Evolutionary conservation across 2,797 vertebrate genomes (phyloP).

Genomic region (Chromobotia macracanthus): DNA sequence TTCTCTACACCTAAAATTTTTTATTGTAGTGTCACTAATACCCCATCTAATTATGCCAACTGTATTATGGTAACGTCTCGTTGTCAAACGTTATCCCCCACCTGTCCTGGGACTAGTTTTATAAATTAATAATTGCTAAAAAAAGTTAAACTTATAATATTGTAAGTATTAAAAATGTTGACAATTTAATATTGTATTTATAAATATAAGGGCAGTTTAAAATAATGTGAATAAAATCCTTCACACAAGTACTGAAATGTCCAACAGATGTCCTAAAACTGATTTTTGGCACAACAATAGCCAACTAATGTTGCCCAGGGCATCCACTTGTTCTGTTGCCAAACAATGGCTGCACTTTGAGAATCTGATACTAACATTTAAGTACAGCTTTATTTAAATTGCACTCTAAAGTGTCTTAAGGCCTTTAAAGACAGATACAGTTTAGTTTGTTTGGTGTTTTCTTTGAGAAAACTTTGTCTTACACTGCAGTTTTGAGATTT

Average conservation of each 20-base stretch:
- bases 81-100: too few relatives aligned
- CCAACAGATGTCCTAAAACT: constrained; percentile 11
- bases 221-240: neutral
- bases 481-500: neutral
- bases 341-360: neutral
- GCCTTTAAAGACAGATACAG: neutral
- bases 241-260: neutral
- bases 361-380: constrained; percentile 3
- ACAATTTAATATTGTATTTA: neutral
- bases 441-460: neutral
- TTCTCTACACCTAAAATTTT: neutral
- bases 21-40: too few relatives aligned
- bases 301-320: neutral
- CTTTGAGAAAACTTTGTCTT: neutral
- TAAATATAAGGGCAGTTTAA: neutral
- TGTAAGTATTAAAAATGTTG: too few relatives aligned
- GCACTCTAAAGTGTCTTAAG: neutral
- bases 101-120: too few relatives aligned
- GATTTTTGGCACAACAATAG: neutral
- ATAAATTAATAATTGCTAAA: too few relatives aligned
- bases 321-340: constrained; percentile 24
- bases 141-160: too few relatives aligned
- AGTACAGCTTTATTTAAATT: neutral
- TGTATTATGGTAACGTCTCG: too few relatives aligned
- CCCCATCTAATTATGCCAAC: too few relatives aligned